Evolutionary conservation across 2,113 vertebrate species (phyloP).

Genomic region (Acrocephalus kingi): DNA sequence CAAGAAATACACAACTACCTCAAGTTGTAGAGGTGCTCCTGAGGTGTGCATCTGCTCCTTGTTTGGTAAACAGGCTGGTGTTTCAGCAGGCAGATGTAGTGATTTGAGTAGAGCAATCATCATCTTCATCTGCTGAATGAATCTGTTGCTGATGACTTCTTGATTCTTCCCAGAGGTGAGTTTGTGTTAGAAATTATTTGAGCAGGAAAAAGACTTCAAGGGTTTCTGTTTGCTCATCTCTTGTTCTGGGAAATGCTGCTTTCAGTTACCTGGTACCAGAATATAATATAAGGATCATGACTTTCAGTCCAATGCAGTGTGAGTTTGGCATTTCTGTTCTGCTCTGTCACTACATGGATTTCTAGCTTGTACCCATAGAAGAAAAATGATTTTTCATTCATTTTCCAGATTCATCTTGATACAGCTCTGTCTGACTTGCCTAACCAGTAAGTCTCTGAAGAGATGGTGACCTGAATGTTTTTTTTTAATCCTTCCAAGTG

Average conservation of each 20-base stretch:
- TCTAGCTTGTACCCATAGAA: background rate
- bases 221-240: accelerated
- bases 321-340: background rate
- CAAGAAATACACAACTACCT: background rate
- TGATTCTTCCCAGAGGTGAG: background rate
- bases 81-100: background rate
- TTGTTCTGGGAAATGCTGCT: background rate
- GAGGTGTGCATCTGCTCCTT: accelerated
- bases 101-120: accelerated
- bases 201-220: background rate
- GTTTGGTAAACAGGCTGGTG: background rate
- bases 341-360: background rate
- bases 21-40: background rate
- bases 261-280: background rate
- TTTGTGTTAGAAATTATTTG: background rate
- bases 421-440: background rate
- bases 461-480: background rate
- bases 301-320: background rate
- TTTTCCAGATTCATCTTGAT: background rate
- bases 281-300: background rate
- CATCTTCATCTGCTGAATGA: background rate
- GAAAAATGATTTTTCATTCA: background rate
- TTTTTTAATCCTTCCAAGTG: background rate
- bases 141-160: background rate
- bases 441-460: background rate